Percentiles rank a stretch among this genome's conserved stretches.
phyloP scores from a whole-genome alignment of 1,140 invertebrate genomes.

The Drosophila lacertosa region DNA sequence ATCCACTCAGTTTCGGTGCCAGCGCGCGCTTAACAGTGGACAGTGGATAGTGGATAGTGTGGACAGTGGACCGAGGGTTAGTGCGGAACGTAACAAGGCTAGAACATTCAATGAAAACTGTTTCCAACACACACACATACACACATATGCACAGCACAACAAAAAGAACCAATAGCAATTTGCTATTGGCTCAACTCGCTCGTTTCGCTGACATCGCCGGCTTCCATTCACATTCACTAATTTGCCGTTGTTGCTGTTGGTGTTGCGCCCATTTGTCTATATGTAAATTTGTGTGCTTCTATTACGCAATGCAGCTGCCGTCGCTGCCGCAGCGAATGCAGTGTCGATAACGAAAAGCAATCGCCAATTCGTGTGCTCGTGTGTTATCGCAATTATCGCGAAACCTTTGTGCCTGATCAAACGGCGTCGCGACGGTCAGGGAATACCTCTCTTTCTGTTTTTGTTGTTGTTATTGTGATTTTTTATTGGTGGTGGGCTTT shows the following conservation, averaged over 20 bases:
- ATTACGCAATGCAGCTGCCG: slow-evolving; percentile 47
- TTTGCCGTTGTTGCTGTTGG: slow-evolving; percentile 18
- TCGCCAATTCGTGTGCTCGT: slow-evolving; percentile 20
- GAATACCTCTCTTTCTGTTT: slow-evolving; percentile 30
- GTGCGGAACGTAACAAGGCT: slow-evolving; percentile 29
- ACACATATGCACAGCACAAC: slow-evolving; percentile 2
- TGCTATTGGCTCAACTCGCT: not conserved
- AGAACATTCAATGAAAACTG: slow-evolving; percentile 55
- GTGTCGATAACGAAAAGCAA: slow-evolving; percentile 25
- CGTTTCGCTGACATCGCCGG: slow-evolving; percentile 26
- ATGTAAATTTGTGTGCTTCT: slow-evolving; percentile 7
- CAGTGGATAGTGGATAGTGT: too few relatives aligned
- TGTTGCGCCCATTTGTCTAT: slow-evolving; percentile 3
- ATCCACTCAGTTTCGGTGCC: slow-evolving; percentile 56
- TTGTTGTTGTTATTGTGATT: not conserved
- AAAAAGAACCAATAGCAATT: slow-evolving; percentile 7
- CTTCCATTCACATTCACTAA: slow-evolving; percentile 27
- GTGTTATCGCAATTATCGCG: slow-evolving; percentile 38
- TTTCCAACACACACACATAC: slow-evolving; percentile 4
- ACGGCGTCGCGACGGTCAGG: slow-evolving; percentile 32
- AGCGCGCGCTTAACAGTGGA: slow-evolving; percentile 60
- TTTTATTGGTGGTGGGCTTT: not conserved
- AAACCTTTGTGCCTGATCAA: slow-evolving; percentile 41
- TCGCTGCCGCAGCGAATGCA: not conserved
- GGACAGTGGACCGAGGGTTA: slow-evolving; percentile 18